These are phyloP conservation scores for Andinoacara biseriatus DNA, from an alignment of 2,113 vertebrate species.

Conservation along the genomic window DNA sequence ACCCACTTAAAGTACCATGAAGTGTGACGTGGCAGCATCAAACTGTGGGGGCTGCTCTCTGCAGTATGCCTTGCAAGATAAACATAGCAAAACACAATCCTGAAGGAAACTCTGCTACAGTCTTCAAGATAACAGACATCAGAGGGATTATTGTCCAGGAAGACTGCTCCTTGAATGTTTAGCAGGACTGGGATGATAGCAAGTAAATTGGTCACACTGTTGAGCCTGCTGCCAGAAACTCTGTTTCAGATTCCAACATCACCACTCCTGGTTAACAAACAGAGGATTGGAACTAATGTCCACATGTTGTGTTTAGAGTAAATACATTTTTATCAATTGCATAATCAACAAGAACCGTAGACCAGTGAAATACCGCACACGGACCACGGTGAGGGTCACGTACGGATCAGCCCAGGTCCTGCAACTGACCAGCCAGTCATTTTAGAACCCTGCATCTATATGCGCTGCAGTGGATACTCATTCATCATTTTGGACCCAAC, in stretches of 20 bases:
- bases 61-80: not conserved
- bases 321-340: not conserved
- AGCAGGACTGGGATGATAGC: not conserved
- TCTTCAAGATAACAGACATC: not conserved
- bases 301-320: not conserved
- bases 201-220: not conserved
- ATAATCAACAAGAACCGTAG: not conserved
- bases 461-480: constrained; percentile 15
- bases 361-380: not conserved
- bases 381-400: not conserved
- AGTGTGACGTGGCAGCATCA: not conserved
- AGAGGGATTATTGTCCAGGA: not conserved
- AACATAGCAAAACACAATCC: not conserved
- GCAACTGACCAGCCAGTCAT: constrained; percentile 18
- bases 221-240: not conserved
- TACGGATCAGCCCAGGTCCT: not conserved
- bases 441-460: constrained; percentile 25
- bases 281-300: not conserved
- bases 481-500: constrained; percentile 40
- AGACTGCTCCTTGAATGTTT: not conserved
- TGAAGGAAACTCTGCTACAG: not conserved
- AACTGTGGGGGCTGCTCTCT: not conserved
- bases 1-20: not conserved
- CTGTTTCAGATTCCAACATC: not conserved
- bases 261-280: not conserved